Evolutionary conservation across 2,888 invertebrate species (phyloP), one percentile per base, ranked within the genome.

Genomic region (Tuberolachnus salignus): DNA sequence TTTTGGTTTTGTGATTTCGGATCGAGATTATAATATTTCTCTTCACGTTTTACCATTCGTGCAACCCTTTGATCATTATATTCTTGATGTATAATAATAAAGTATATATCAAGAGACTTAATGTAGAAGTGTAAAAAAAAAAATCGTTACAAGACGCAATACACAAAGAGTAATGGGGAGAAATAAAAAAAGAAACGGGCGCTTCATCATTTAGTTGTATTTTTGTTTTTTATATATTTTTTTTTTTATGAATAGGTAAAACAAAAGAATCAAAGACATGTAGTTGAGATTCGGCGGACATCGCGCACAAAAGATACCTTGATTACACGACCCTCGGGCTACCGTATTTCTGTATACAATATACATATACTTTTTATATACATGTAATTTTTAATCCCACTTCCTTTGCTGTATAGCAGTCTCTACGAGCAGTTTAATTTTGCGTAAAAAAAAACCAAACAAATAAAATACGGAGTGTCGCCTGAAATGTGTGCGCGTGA

Each of bases 231-330:
- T 46, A 49, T 16, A 49, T 42, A 53, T 55, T 66, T 67, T 66
- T 75, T 66, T 46, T 67, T 66, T 75, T 55, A 26, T 46, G 42
- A 42, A 66, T 57, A 75, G 75, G 75, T 75, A 75, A 75, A 67
- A 67, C 75, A 75, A 75, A 75, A 46, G 26, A 64, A 64, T 46
- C 75, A 73, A 73, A 73, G 72, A 51, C 16, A 61, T 21, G n/a
- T 14, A n/a, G 49, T 61, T 44, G 59, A 49, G 46, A 72, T 73
- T 73, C 57, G 66, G 55, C 66, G 57, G 44, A 64, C 53, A 66
- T 34, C 1, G 44, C 2, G 44, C 16, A 67, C 57, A 67, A 75
- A 57, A 57, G 57, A 57, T 49, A 75, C 75, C 75, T 75, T 75
- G 75, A 75, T 75, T 75, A 44, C 57, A 55, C 26, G 26, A n/a